Evolutionary conservation across 2,888 invertebrate species (phyloP), one percentile per base, ranked within the genome.

Genomic region (Mythimna lalbum): DNA sequence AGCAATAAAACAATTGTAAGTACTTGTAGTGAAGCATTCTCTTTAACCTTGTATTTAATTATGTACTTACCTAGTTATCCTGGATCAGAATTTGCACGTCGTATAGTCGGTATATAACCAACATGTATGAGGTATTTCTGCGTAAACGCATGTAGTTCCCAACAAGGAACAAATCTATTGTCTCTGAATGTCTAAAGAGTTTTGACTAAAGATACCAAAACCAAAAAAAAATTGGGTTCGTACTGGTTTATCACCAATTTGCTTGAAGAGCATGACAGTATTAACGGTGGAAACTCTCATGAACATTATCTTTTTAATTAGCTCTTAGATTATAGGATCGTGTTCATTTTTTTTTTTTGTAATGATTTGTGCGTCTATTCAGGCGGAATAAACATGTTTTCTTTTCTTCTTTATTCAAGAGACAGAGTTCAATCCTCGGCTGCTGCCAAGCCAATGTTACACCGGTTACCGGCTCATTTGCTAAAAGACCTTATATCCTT

Each of bases 1-100:
- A 61, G 69, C 71, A 72, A 76, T 81, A 72, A 81, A 80, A 60
- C 67, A 69, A 71, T 64, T 63, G 65, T 63, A 67, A 63, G 59
- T 67, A 63, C 57, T 31, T 39, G 69, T 65, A 64, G 52, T 69
- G 31, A 55, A 65, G 47, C 50, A 60, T 68, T 53, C 50, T 65
- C 52, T 71, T 66, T 56, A 31, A 57, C 62, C 66, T 57, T 56
- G 62, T 61, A 68, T 43, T 27, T 61, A 60, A 57, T 49, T 70
- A 57, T 57, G 57, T 47, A 50, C 23, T 33, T 33, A 39, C 14
- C 17, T 9, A 27, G 14, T 23, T 12, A 36, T 36, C 9, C 1
- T 33, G n/a, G 43, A 69, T 36, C 23, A 47, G 52, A 27, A 10
- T 47, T 33, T 47, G 21, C 5, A 21, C 7, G 27, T 5, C 14